Conservation (phyloP, 2,797 vertebrate species). For the Dicrostonyx torquatus region DNA sequence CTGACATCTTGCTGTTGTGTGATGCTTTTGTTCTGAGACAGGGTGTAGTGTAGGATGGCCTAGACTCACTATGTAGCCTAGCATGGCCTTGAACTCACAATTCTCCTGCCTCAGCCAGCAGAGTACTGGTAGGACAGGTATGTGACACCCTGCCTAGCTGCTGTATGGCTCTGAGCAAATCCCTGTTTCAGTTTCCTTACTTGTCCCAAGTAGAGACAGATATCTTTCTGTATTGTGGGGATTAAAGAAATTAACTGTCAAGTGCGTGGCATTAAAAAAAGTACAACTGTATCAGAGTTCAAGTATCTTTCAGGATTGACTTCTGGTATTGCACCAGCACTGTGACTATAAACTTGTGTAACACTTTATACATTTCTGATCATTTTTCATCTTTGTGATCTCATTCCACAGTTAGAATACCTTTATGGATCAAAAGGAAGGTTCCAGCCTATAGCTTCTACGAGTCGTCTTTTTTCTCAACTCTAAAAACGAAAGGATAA, state of each 20-base stretch:
- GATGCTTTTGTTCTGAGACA: not conserved
- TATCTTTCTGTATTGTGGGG: not conserved
- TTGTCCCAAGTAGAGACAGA: slow-evolving; percentile 25
- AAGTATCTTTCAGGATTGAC: not conserved
- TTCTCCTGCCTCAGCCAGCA: not conserved
- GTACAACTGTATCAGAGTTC: not conserved
- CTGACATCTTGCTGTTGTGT: not conserved
- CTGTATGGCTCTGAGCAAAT: not conserved
- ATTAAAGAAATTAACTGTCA: not conserved
- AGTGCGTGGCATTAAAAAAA: not conserved
- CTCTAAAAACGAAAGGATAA: slow-evolving; percentile 43
- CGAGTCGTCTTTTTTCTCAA: not conserved
- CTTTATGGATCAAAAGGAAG: not conserved
- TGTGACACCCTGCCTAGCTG: not conserved
- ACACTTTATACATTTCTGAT: not conserved
- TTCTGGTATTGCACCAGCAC: not conserved
- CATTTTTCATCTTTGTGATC: not conserved
- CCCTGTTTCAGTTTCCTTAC: not conserved
- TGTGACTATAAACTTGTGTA: not conserved
- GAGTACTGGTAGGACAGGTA: not conserved
- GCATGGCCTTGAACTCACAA: not conserved
- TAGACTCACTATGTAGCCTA: not conserved
- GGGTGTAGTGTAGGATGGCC: not conserved
- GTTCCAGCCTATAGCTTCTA: not conserved
- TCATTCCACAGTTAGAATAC: not conserved